Evolutionary conservation across 2,797 vertebrate species (phyloP), one percentile per base, ranked within the genome.

Genomic region (Cryptoprocta ferox): DNA sequence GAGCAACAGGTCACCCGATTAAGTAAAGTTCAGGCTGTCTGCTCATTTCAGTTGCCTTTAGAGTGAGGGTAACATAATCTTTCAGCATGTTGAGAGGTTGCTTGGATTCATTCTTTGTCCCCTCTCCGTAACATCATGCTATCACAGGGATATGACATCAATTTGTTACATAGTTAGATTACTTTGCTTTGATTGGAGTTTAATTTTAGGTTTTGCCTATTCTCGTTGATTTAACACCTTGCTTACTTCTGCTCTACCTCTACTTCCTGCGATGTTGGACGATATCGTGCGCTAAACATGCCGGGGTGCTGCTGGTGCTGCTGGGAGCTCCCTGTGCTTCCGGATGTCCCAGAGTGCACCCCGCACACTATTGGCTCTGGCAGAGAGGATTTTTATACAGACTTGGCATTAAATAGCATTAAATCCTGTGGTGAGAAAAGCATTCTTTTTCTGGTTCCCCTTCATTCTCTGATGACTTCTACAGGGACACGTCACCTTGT

Each of bases 31-130:
- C 12, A 4, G 16, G 18, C 30, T 80, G 68, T 48, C 71, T 65
- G 53, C 42, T 68, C 35, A 18, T 39, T 16, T 42, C 63, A 18
- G 0, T 6, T 26, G 73, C 50, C 56, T 88, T 70, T 66, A 81
- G 78, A 9, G 0, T 2, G 24, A 75, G 10, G 42, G 4, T 5
- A 21, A 6, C 30, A 1, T 2, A 3, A 24, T 30, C 26, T 59
- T 82, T 6, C 6, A 24, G 24, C 26, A 12, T 26, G 81, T 53
- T 26, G n/a, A 89, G 63, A 66, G 63, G 19, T 79, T 6, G 14
- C 45, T 37, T 14, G 39, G 15, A 14, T 71, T 39, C 12, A 0
- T 26, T 80, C 66, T 45, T 37, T 35, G 4, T 1, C 28, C 10
- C 14, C 12, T 42, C 10, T 65, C 56, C 19, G 11, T 37, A 18